Evolutionary conservation across 2,888 invertebrate species (phyloP), one percentile per base, ranked within the genome.

Genomic region (Seladonia tumulorum): DNA sequence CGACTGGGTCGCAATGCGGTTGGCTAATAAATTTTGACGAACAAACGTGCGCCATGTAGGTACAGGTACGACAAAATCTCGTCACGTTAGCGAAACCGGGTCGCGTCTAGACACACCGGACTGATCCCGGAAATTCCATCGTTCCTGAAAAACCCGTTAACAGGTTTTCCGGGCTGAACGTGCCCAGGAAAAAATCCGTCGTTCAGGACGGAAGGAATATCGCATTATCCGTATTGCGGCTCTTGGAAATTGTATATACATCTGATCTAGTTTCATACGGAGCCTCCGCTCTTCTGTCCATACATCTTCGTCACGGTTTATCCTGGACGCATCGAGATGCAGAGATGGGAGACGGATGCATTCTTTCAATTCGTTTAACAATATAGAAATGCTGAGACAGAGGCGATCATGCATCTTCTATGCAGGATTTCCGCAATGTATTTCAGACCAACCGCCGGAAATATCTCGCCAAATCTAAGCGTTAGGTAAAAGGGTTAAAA

Each of bases 21-120:
- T 76, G 45, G 35, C 73, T 68, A 35, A 57, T 73, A 75, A 79
- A 83, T 88, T 80, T 86, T 71, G 45, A 77, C 25, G 82, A 81
- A 77, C 42, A 42, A 72, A 70, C 66, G 18, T 66, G 35, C 68
- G 39, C 10, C 12, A 42, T 12, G 25, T 73, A 79, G 42, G 73
- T 88, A 75, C 71, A 63, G 72, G 45, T 22, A 42, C 47, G 45
- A 18, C 71, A 22, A 76, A 16, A 29, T 70, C 45, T 45, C 22
- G 42, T 53, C 76, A 22, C 25, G 60, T 63, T 29, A n/a, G 60
- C 60, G 29, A 29, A 63, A n/a, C 60, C 60, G 25, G 60, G 60
- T 63, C 60, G 60, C 14, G 60, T 16, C 25, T 63, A 63, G 29
- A 29, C 16, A 63, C 25, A 29, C 29, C 16, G 7, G 14, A 63